Percentiles rank a stretch among this genome's conserved stretches.
These are phyloP conservation scores for Euwallacea similis DNA, from an alignment of 1,140 invertebrate species.

Conservation along the genomic window DNA sequence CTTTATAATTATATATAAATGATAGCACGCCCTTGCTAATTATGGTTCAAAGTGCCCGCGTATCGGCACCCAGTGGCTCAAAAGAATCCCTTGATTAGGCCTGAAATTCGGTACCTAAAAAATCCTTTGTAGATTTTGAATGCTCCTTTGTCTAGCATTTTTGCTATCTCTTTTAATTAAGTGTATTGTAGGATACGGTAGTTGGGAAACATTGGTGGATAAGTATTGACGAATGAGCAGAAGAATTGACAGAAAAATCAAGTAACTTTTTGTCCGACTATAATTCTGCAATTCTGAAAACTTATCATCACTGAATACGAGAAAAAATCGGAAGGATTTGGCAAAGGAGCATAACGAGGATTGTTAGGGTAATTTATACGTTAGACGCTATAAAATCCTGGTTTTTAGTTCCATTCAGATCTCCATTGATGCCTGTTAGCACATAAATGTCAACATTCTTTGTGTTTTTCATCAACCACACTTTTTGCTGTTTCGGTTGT, in stretches of 20 bases:
- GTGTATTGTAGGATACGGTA: constrained; percentile 14
- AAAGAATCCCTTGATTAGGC: constrained; percentile 35
- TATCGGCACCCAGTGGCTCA: constrained; percentile 24
- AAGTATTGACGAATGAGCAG: too few species aligned
- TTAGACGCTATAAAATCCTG: neutral
- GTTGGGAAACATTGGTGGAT: constrained; percentile 3
- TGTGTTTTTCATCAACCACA: too few species aligned
- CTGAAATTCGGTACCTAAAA: constrained; percentile 34
- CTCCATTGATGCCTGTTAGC: constrained; percentile 3
- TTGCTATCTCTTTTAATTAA: constrained; percentile 22
- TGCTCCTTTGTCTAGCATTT: constrained; percentile 24
- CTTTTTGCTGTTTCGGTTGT: too few species aligned
- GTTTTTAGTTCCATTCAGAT: neutral
- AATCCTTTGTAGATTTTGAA: constrained; percentile 24
- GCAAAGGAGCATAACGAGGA: neutral
- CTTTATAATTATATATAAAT: constrained; percentile 36
- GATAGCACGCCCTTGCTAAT: constrained; percentile 36
- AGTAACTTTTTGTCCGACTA: neutral
- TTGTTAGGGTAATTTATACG: constrained; percentile 3
- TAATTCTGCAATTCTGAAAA: neutral
- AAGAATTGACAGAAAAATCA: too few species aligned
- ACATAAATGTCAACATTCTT: constrained; percentile 4
- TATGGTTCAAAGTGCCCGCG: constrained; percentile 30
- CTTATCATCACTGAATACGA: neutral
- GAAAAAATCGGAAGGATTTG: neutral